Base-by-base conservation (phyloP, 2,797 vertebrate species). In the Acridotheres tristis region DNA sequence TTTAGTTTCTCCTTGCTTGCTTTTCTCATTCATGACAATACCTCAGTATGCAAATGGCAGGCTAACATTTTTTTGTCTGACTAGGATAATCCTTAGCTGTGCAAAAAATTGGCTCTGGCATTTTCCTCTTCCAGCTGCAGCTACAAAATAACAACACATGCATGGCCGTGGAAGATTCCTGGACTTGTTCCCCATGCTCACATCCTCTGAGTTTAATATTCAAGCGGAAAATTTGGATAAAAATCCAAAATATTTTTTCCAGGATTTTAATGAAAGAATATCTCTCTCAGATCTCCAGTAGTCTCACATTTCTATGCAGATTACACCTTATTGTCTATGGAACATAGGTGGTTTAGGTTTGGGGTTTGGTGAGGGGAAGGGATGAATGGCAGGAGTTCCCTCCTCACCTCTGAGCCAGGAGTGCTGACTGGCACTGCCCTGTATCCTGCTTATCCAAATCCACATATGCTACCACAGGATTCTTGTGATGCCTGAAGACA, bases 141-240 rank as follows among this genome's bases (percentile, higher is more conserved):
- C 69, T 78, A 55, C 36, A 78, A 48, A 83, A 67, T 13, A 50
- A 34, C 47, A 75, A 72, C 14, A n/a, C 6, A 22, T 0, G 1
- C 32, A 40, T 1, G 1, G 34, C 3, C 0, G 0, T 54, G 36
- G 54, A 87, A 76, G 40, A 36, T 74, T 89, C 27, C 34, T 73
- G 21, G 11, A 10, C 13, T n/a, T 1, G 0, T 10, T 88, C 21
- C 27, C 10, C 26, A 10, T 6, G 0, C 17, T 38, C 13, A 8
- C 1, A 1, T 79, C 61, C 22, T 82, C 50, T 7, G 0, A 50
- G 20, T 80, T 73, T 78, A 81, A 85, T 76, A 79, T 58, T 53
- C 32, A 85, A 57, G 38, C 61, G 26, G 62, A 58, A 32, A 53
- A 45, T 21, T 20, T 50, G 36, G 18, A 38, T 85, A 73, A 73